Evolutionary conservation across 2,888 invertebrate species (phyloP), one percentile per base, ranked within the genome.

Genomic region (Spialia ferax): DNA sequence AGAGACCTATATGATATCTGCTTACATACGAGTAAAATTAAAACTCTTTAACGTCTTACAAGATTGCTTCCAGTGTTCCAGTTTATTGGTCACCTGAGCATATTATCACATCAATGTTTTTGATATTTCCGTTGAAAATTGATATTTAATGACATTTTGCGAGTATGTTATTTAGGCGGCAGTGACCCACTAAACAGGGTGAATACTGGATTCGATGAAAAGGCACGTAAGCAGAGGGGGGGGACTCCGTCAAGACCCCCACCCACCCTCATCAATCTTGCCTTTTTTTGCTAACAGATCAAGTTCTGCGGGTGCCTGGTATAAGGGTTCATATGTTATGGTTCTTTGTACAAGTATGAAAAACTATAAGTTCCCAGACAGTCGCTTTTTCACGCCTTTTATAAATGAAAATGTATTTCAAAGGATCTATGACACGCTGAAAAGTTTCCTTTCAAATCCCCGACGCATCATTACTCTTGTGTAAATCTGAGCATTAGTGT

Each of bases 221-320:
- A 65, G 70, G 68, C 68, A 71, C 66, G 65, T 63, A 64, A 60
- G 65, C 59, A 55, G 66, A 65, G 68, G 69, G 69, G 56, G 57
- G 63, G 63, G 70, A 70, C 60, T 59, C 61, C 15, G 64, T 50
- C 35, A 63, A 29, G 55, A 69, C 61, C 42, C 32, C 69, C 70
- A 56, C 38, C 65, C 73, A 75, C 77, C 70, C 70, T 60, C 42
- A 63, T 73, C 75, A 77, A 79, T 81, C 78, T 79, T 77, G 75
- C 75, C 71, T 75, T 76, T 83, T 82, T 85, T 84, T 82, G 75
- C 82, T 69, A 73, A 75, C 74, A 78, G 77, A 79, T 81, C 79
- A 78, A 79, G 76, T 81, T 75, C 78, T 73, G 73, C 70, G 73
- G 74, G 70, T 73, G 75, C 70, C 79, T 57, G 65, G 65, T 68